Percentiles rank a stretch among this genome's conserved stretches.
Conservation (phyloP, 2,113 vertebrate species). For the Trematomus loennbergii region DNA sequence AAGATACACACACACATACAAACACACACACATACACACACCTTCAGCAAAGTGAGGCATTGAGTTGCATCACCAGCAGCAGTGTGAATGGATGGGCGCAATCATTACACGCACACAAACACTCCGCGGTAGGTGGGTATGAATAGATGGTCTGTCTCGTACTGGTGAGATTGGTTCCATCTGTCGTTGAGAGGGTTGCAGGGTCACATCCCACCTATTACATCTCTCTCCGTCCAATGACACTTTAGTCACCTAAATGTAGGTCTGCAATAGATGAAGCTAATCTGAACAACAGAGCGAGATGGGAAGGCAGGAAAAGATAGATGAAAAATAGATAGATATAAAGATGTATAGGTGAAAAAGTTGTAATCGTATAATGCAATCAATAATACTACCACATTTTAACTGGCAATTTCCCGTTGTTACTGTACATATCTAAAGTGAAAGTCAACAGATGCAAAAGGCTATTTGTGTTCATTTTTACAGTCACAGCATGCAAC, state of each 20-base stretch:
- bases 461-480: conserved; percentile 4
- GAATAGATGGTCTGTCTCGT: conserved; percentile 69
- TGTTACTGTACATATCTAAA: not conserved
- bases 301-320: not conserved
- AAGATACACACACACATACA: conserved; percentile 18
- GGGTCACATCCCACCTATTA: conserved; percentile 74
- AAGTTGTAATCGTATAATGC: not conserved
- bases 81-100: conserved; percentile 60
- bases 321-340: conserved; percentile 17
- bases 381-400: not conserved
- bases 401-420: not conserved
- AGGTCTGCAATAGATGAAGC: conserved; percentile 58
- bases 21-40: conserved; percentile 29
- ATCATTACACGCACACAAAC: conserved; percentile 62
- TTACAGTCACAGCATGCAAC: conserved; percentile 9
- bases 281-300: conserved; percentile 47
- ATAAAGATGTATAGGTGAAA: not conserved
- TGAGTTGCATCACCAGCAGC: conserved; percentile 66
- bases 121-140: conserved; percentile 60
- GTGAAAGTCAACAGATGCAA: conserved; percentile 12
- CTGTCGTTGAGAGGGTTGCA: conserved; percentile 65
- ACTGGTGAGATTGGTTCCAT: conserved; percentile 75
- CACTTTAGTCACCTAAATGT: conserved; percentile 62
- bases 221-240: conserved; percentile 58
- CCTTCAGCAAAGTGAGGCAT: conserved; percentile 62